Evolutionary conservation across 2,113 vertebrate genomes (phyloP).

Genomic region (Origma solitaria): DNA sequence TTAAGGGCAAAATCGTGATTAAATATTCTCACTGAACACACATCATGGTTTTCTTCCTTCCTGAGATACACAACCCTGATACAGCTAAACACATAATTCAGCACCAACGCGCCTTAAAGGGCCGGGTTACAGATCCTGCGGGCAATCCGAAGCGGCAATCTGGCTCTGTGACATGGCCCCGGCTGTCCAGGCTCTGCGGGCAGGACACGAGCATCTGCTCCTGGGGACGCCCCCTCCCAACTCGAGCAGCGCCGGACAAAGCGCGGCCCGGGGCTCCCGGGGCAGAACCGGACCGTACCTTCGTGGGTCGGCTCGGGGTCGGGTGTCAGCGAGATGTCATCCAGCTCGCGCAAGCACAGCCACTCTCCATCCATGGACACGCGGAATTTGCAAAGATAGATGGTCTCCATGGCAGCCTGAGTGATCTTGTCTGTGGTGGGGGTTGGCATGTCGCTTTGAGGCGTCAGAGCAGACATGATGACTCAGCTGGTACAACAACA

Average conservation of each 20-base stretch:
- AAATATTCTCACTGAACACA: not conserved
- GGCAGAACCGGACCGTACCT: slow-evolving; percentile 77
- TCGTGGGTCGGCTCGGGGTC: slow-evolving; percentile 97
- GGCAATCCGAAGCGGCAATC: rapidly evolving
- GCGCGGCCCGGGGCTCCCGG: not conserved
- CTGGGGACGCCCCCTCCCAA: not conserved
- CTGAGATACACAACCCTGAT: rapidly evolving
- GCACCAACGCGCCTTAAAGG: not conserved
- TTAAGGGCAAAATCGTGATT: not conserved
- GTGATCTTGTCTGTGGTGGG: slow-evolving; percentile 99
- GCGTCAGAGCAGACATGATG: slow-evolving; percentile 99
- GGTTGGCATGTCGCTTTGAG: slow-evolving; percentile 95
- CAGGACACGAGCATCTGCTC: not conserved
- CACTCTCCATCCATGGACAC: slow-evolving; percentile 99
- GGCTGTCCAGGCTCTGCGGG: not conserved
- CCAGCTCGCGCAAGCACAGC: slow-evolving; percentile 97
- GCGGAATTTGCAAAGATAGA: slow-evolving; percentile 99
- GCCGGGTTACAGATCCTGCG: not conserved
- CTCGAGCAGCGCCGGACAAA: not conserved
- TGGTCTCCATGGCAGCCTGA: slow-evolving; percentile 98
- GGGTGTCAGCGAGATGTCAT: slow-evolving; percentile 98
- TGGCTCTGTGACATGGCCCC: not conserved
- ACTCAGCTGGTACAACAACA: slow-evolving; percentile 89
- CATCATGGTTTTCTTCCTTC: rapidly evolving
- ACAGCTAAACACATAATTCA: not conserved